These are phyloP conservation scores for Tineola bisselliella DNA, from an alignment of 2,888 invertebrate species.

Conservation along the genomic window DNA sequence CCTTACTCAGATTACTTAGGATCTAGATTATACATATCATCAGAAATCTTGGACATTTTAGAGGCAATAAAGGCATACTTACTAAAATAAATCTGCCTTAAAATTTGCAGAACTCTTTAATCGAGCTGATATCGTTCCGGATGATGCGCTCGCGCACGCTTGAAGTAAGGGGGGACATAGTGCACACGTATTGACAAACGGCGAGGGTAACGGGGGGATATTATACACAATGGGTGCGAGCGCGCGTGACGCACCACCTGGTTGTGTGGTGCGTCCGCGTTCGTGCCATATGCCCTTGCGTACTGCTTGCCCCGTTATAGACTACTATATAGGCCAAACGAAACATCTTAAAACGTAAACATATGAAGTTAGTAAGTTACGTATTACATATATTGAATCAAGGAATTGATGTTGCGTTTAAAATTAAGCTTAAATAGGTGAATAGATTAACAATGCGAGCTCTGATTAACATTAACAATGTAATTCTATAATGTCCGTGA, in stretches of 20 bases:
- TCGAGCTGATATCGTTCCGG: conserved; percentile 6
- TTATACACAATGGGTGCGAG: conserved; percentile 56
- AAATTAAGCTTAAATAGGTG: not conserved
- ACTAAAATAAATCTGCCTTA: not conserved
- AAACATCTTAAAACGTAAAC: not conserved
- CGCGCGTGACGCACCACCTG: conserved; percentile 64
- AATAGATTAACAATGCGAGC: not conserved
- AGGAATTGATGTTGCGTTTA: not conserved
- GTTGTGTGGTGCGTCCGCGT: conserved; percentile 57
- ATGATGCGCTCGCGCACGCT: conserved; percentile 10
- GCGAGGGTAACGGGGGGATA: conserved; percentile 23
- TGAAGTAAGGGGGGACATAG: conserved; percentile 5
- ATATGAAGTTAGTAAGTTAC: not conserved
- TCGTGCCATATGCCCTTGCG: conserved; percentile 54
- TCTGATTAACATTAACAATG: not conserved
- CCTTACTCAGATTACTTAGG: not conserved
- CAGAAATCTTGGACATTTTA: too few relatives aligned
- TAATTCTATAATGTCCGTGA: not conserved
- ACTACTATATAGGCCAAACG: not conserved
- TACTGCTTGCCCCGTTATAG: conserved; percentile 21
- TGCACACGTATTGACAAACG: conserved; percentile 20
- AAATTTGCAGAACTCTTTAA: not conserved
- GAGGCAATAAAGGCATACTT: too few relatives aligned
- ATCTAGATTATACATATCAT: too few relatives aligned
- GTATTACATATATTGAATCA: too few relatives aligned